These are phyloP conservation scores for Eupithecia tripunctaria DNA, from an alignment of 2,888 invertebrate species.

Conservation along the genomic window DNA sequence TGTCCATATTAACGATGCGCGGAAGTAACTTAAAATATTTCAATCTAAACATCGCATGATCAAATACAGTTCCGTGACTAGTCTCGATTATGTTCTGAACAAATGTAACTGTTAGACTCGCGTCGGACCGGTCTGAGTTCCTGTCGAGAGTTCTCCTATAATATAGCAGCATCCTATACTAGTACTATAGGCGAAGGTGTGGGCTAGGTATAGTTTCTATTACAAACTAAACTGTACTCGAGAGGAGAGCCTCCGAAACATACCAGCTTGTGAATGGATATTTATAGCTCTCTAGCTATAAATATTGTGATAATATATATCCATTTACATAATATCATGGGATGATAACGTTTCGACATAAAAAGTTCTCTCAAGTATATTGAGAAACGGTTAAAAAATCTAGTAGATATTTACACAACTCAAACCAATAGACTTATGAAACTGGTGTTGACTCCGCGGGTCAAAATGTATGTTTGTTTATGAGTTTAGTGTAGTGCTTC, in stretches of 20 bases:
- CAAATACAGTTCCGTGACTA: constrained; percentile 18
- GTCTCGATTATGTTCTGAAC: constrained; percentile 20
- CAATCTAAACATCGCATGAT: constrained; percentile 16
- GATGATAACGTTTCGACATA: constrained; percentile 11
- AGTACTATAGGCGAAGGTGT: constrained; percentile 18
- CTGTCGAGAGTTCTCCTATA: constrained; percentile 30
- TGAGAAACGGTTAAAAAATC: constrained; percentile 38
- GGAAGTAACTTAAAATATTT: neutral
- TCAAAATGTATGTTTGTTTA: constrained; percentile 33
- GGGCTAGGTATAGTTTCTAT: constrained; percentile 10
- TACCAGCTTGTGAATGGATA: no score
- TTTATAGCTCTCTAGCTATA: neutral
- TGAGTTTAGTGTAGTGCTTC: constrained; percentile 33
- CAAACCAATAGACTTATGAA: constrained; percentile 35
- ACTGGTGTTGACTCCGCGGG: constrained; percentile 31
- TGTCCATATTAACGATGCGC: neutral
- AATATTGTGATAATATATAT: neutral
- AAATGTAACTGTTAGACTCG: constrained; percentile 28
- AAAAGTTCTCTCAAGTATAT: constrained; percentile 27
- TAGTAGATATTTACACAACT: constrained; percentile 43
- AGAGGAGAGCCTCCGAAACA: no score
- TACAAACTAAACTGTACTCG: neutral
- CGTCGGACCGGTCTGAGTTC: constrained; percentile 30
- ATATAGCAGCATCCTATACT: constrained; percentile 12
- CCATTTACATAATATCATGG: neutral